A percentile compares a stretch with the other conserved stretches of the same genome.
Conservation (phyloP, 2,888 invertebrate species). For the Invenusta paracnida region DNA sequence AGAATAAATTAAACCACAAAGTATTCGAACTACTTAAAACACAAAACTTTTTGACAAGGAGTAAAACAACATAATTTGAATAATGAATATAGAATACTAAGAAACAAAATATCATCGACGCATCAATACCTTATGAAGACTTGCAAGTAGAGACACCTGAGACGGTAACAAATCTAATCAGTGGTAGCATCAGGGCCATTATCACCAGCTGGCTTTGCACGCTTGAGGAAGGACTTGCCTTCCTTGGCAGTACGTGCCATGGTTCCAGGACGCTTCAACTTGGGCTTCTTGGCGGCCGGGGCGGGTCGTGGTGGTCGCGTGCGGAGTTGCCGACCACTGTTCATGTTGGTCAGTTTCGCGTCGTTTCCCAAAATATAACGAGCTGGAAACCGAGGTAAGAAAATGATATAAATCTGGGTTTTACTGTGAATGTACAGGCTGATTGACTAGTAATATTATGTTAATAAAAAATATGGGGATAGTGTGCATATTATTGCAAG, state of each 20-base stretch:
- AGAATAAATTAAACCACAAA: no score
- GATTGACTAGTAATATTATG: no score
- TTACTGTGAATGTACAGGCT: no score
- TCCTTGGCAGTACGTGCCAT: constrained; percentile 3
- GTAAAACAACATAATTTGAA: no score
- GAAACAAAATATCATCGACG: no score
- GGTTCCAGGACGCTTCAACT: constrained; percentile 5
- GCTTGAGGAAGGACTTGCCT: neutral
- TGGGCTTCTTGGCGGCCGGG: neutral
- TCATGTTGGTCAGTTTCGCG: constrained; percentile 5
- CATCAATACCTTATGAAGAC: no score
- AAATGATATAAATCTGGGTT: no score
- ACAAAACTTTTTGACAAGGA: no score
- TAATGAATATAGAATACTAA: no score
- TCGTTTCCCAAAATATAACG: neutral
- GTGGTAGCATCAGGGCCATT: neutral
- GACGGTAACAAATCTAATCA: neutral
- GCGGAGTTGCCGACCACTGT: neutral
- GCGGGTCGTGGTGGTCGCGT: neutral
- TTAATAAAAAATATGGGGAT: no score
- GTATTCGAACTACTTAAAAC: no score
- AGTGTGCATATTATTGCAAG: no score
- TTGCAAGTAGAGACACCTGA: neutral
- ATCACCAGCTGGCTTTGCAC: neutral
- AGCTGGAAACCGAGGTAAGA: neutral